Conservation (phyloP, 2,888 invertebrate species). For the Globia sparganii region DNA sequence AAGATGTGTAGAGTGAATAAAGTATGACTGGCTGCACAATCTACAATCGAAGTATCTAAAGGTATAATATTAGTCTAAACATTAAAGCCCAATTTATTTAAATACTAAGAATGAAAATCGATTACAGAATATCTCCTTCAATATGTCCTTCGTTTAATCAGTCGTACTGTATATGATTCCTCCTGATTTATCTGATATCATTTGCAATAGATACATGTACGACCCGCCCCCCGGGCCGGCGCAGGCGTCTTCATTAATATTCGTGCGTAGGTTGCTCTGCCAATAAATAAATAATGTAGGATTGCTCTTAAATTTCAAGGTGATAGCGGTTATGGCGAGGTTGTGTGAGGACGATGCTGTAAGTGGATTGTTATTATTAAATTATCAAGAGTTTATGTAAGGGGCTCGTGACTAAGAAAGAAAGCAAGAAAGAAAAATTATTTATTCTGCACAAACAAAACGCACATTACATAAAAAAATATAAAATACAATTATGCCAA, state of each 20-base stretch:
- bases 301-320: conserved; percentile 54
- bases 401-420: background rate
- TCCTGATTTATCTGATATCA: conserved; percentile 70
- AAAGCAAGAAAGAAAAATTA: background rate
- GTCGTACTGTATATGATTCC: conserved; percentile 21
- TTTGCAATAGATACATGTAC: conserved; percentile 64
- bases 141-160: conserved; percentile 12
- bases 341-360: background rate
- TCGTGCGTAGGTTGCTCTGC: conserved; percentile 69
- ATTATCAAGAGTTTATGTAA: background rate
- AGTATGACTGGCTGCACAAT: background rate
- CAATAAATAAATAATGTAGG: conserved; percentile 58
- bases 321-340: conserved; percentile 2
- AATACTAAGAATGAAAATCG: background rate
- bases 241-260: conserved; percentile 72
- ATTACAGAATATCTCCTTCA: background rate
- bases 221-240: conserved; percentile 56
- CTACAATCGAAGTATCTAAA: background rate
- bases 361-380: background rate
- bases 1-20: too few relatives aligned
- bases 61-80: background rate
- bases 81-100: background rate
- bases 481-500: background rate
- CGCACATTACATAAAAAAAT: background rate
- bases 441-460: background rate